phyloP scores from a whole-genome alignment of 2,888 invertebrate genomes.

The Dromius quadrimaculatus region DNA sequence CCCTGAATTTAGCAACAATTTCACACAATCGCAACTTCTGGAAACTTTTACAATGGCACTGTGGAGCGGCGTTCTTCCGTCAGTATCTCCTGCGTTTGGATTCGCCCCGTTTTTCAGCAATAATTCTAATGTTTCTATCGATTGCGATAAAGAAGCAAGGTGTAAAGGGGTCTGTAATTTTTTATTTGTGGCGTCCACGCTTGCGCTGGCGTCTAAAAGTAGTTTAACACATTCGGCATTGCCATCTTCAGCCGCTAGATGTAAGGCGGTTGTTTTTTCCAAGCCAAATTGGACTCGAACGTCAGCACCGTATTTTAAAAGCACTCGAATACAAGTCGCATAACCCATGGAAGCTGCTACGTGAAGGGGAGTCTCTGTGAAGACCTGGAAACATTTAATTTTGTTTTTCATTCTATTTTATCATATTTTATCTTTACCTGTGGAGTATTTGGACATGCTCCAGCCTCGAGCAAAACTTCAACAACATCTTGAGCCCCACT shows the following conservation, averaged over 20 bases:
- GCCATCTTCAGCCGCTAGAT: conserved; percentile 90
- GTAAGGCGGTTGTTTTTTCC: conserved; percentile 83
- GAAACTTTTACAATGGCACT: conserved; percentile 85
- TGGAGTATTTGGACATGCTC: conserved; percentile 85
- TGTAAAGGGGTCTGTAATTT: conserved; percentile 88
- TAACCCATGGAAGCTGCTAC: conserved; percentile 83
- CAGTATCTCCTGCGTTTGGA: conserved; percentile 76
- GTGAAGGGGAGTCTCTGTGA: conserved; percentile 87
- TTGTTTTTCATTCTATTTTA: background rate
- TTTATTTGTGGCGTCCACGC: conserved; percentile 80
- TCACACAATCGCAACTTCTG: conserved; percentile 77
- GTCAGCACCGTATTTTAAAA: conserved; percentile 84
- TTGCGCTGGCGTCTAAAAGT: conserved; percentile 80
- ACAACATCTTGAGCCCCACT: conserved; percentile 82
- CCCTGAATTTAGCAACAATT: conserved; percentile 74
- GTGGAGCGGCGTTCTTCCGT: conserved; percentile 84
- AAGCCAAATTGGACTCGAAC: conserved; percentile 80
- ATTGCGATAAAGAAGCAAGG: conserved; percentile 84
- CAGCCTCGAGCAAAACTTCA: conserved; percentile 77
- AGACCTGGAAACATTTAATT: conserved; percentile 70
- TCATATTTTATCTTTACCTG: conserved; percentile 69
- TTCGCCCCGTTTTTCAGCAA: conserved; percentile 76
- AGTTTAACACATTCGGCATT: conserved; percentile 81
- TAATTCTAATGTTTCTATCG: conserved; percentile 80
- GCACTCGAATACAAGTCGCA: conserved; percentile 76